Percentiles rank a stretch among this genome's conserved stretches.
phyloP scores from a whole-genome alignment of 2,888 invertebrate genomes.

The Acrocyrtus sp. region DNA sequence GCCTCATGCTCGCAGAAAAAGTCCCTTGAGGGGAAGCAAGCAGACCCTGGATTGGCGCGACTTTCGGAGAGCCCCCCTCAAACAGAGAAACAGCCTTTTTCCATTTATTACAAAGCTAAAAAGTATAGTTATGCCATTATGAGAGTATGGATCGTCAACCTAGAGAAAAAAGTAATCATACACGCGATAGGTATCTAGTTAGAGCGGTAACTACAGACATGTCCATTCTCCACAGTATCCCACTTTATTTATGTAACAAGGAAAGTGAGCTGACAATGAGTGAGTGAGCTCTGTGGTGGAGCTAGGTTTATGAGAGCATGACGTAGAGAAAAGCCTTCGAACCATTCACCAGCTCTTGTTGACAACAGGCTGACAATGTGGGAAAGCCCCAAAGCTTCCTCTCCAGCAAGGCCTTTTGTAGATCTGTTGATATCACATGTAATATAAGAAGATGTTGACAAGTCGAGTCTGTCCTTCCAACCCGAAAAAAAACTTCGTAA shows the following conservation, averaged over 20 bases:
- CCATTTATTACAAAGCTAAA: neutral
- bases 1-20: constrained; percentile 15
- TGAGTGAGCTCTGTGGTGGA: too few species aligned
- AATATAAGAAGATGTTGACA: neutral
- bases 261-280: neutral
- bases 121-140: neutral
- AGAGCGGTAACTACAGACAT: neutral
- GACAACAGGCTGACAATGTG: constrained; percentile 34
- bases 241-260: neutral
- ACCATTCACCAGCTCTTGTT: constrained; percentile 24
- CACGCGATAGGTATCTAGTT: too few species aligned
- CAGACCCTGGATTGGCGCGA: constrained; percentile 29
- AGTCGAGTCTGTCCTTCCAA: neutral
- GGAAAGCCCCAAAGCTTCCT: constrained; percentile 7
- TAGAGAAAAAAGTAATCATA: neutral
- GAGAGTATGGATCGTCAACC: neutral
- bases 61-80: constrained; percentile 22
- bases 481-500: too few species aligned
- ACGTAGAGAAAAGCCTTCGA: constrained; percentile 26
- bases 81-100: too few species aligned
- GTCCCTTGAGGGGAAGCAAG: constrained; percentile 40
- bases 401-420: neutral
- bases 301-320: constrained; percentile 4
- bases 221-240: neutral
- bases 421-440: constrained; percentile 2